Base-by-base conservation (phyloP, 2,888 invertebrate genomes). In the Temnothorax rugatulus region DNA sequence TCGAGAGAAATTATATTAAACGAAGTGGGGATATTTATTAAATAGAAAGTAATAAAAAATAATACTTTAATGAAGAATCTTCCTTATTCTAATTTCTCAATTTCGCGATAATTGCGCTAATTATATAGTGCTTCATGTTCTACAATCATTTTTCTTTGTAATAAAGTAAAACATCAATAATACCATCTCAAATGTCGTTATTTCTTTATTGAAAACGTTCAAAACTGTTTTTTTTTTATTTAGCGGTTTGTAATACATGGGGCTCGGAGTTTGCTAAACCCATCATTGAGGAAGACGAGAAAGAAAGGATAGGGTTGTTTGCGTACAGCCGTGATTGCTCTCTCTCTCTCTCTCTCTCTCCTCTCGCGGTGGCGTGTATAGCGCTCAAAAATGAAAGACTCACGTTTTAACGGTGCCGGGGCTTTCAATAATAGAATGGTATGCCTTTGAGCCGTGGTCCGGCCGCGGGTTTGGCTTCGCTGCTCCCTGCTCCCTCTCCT, bases 401-500 rank as follows among this genome's bases (percentile, higher is more conserved):
- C 83, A 87, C 79, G 76, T 84, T 89, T 89, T 74, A 85, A 84
- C 86, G 84, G 84, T 81, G 79, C 75, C 69, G 61, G 59, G 75
- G 66, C 85, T 91, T 93, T 93, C 92, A 94, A 94, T 94, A 94
- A 94, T 94, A 93, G 93, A 93, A 93, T 91, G 93, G 92, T 92
- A 93, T 91, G 93, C 93, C 93, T 94, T 93, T 93, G 93, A 93
- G 89, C 86, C 84, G 81, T 77, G 81, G 86, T 82, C 83, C 85
- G 38, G 81, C 34, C 66, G 83, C 68, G 79, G 54, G 50, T 74
- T 77, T 41, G 68, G 54, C 59, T 47, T 69, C 57, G 41, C 9
- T 29, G 18, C 64, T 57, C 61, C 59, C 66, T 66, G 83, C 50
- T 75, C 50, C 61, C 79, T 85, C 63, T 84, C 66, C 75, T 73